Percentiles rank a stretch among this genome's conserved stretches.
phyloP scores from a whole-genome alignment of 2,888 invertebrate species.

The Lampropteryx suffumata region DNA sequence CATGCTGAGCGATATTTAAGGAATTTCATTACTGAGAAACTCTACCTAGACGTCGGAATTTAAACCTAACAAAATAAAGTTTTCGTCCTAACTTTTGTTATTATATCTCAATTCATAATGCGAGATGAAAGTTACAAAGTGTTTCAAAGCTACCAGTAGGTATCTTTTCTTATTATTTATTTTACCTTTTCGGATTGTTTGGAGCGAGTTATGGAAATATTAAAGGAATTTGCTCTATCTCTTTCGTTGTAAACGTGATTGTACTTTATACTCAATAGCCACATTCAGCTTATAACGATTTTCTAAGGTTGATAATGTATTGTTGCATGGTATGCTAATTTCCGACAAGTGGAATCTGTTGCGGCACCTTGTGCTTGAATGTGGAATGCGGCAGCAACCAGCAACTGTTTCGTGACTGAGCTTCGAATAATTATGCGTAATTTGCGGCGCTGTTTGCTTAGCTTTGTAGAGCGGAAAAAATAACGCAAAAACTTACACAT shows the following conservation, averaged over 20 bases:
- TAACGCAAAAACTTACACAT: conserved; percentile 17
- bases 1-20: conserved; percentile 67
- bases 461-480: conserved; percentile 25
- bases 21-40: conserved; percentile 79
- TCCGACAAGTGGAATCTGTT: conserved; percentile 22
- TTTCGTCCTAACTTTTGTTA: conserved; percentile 62
- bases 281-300: too few relatives aligned
- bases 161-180: conserved; percentile 39
- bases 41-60: conserved; percentile 67
- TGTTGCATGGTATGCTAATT: conserved; percentile 19
- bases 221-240: conserved; percentile 31
- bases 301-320: not conserved
- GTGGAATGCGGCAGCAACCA: conserved; percentile 54
- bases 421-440: conserved; percentile 23
- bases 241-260: conserved; percentile 30
- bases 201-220: conserved; percentile 23
- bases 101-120: conserved; percentile 55
- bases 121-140: conserved; percentile 40
- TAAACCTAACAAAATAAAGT: conserved; percentile 63
- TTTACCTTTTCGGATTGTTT: conserved; percentile 29
- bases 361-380: conserved; percentile 25
- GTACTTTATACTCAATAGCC: too few relatives aligned
- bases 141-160: conserved; percentile 33
- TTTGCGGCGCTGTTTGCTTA: conserved; percentile 15
- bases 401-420: conserved; percentile 45